These are phyloP conservation scores for Empidonax traillii DNA, from an alignment of 2,113 vertebrate species.

Conservation along the genomic window DNA sequence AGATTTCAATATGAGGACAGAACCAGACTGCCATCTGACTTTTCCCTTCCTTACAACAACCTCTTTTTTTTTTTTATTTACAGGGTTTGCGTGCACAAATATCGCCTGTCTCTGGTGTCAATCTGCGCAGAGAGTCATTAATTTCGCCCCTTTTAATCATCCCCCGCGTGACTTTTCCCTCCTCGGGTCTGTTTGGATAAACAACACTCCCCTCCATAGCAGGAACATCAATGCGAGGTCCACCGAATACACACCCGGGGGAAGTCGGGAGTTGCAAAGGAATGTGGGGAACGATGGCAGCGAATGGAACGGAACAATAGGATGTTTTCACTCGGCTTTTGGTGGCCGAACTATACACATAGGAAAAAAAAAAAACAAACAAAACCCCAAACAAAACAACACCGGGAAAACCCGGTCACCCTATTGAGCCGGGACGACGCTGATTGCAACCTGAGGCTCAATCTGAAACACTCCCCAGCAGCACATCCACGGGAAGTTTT, in stretches of 20 bases:
- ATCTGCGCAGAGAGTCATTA: not conserved
- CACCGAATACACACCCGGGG: not conserved
- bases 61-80: not conserved
- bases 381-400: not conserved
- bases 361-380: constrained; percentile 23
- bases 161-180: not conserved
- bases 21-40: not conserved
- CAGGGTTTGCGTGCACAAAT: not conserved
- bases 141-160: not conserved
- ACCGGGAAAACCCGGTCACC: not conserved
- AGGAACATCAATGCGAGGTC: constrained; percentile 10
- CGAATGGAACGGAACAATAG: constrained; percentile 42
- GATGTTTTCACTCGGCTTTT: constrained; percentile 32
- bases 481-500: not conserved
- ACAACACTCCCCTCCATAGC: constrained; percentile 53
- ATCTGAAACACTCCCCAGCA: not conserved
- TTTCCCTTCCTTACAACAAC: not conserved
- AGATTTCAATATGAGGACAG: constrained; percentile 45
- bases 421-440: not conserved
- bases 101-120: not conserved
- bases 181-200: constrained; percentile 60
- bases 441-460: not conserved
- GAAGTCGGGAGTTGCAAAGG: not conserved
- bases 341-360: constrained; percentile 28
- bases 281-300: constrained; percentile 34